phyloP scores from a whole-genome alignment of 2,113 vertebrate genomes.

The Ceyx margarethae region DNA sequence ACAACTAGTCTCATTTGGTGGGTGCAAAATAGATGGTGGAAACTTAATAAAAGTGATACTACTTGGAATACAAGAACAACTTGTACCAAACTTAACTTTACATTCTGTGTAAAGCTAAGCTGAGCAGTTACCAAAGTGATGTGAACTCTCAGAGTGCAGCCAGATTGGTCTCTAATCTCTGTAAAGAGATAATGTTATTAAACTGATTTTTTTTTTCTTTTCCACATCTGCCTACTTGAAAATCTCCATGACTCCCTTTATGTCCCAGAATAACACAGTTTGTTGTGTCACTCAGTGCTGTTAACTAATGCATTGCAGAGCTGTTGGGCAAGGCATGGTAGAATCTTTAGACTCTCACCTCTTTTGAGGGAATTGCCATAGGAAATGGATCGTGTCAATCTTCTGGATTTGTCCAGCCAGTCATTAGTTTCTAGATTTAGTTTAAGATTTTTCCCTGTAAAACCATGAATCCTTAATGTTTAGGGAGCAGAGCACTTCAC shows the following conservation, averaged over 20 bases:
- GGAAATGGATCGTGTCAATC: neutral
- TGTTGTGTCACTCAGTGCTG: neutral
- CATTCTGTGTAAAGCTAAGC: neutral
- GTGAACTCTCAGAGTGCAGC: neutral
- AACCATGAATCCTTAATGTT: neutral
- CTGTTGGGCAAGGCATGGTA: neutral
- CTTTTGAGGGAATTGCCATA: neutral
- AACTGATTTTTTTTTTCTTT: neutral
- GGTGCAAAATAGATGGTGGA: conserved; percentile 20
- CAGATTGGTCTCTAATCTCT: neutral
- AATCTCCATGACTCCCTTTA: neutral
- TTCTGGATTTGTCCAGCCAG: neutral
- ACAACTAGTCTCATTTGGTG: neutral
- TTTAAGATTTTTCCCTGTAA: neutral
- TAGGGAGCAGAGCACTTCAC: neutral
- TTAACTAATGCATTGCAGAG: neutral
- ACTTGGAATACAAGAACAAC: neutral
- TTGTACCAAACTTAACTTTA: neutral
- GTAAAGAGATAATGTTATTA: neutral
- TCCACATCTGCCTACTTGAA: neutral
- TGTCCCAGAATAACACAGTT: neutral
- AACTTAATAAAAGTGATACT: neutral
- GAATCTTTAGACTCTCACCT: neutral
- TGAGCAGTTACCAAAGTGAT: neutral
- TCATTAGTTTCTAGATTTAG: neutral